A percentile compares a stretch with the other conserved stretches of the same genome.
Conservation (phyloP, 2,113 vertebrate species). For the Leptodactylus fuscus region DNA sequence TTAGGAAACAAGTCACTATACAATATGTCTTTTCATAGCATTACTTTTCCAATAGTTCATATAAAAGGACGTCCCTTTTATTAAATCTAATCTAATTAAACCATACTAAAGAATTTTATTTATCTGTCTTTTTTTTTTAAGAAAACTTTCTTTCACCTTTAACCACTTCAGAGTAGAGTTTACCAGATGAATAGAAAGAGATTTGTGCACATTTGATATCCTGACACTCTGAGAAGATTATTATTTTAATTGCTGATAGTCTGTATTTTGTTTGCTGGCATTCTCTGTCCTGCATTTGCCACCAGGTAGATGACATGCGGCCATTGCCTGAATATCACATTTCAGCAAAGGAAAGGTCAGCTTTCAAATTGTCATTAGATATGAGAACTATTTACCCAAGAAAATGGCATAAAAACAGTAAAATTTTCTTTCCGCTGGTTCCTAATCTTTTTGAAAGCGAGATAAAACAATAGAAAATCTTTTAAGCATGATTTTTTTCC, state of each 20-base stretch:
- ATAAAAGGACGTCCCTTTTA: background rate
- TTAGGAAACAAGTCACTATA: background rate
- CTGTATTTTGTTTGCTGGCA: conserved; percentile 65
- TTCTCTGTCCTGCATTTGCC: conserved; percentile 61
- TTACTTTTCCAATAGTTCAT: background rate
- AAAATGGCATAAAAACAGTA: conserved; percentile 54
- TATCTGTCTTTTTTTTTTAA: background rate
- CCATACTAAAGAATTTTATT: background rate
- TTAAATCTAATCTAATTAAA: background rate
- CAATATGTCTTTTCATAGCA: background rate
- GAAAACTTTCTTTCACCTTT: background rate
- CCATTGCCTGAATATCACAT: conserved; percentile 63
- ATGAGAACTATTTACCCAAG: conserved; percentile 41
- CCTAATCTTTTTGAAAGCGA: conserved; percentile 33
- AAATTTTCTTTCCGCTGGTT: conserved; percentile 32
- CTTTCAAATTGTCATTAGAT: conserved; percentile 58
- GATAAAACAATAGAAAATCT: conserved; percentile 33
- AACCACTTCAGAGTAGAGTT: background rate
- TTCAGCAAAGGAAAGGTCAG: conserved; percentile 63
- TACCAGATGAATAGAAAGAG: background rate
- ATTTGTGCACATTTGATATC: conserved; percentile 69
- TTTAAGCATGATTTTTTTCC: conserved; percentile 46
- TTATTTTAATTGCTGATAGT: conserved; percentile 72
- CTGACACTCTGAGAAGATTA: conserved; percentile 72
- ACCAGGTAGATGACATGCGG: conserved; percentile 63